Evolutionary conservation across 2,888 invertebrate species (phyloP).

Genomic region (Neuroscelio doddi): DNA sequence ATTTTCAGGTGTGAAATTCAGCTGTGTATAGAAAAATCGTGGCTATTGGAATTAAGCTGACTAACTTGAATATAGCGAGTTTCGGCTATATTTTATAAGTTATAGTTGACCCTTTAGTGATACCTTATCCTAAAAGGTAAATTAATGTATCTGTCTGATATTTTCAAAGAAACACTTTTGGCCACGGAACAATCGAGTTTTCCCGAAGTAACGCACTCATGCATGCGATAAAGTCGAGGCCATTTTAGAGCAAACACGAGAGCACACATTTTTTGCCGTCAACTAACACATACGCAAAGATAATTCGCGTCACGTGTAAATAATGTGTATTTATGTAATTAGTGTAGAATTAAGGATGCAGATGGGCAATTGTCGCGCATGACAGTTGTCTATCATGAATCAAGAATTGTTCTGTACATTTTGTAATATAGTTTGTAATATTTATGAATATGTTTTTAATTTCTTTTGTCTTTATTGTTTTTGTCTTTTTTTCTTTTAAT

Average conservation of each 20-base stretch:
- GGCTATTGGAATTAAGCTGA: constrained; percentile 59
- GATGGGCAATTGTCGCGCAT: constrained; percentile 18
- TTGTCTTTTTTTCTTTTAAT: not conserved
- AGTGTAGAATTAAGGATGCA: constrained; percentile 54
- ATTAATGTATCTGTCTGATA: constrained; percentile 13
- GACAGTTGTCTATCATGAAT: too few relatives aligned
- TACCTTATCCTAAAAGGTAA: constrained; percentile 30
- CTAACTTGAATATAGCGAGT: constrained; percentile 67
- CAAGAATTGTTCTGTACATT: constrained; percentile 68
- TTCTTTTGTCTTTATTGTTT: not conserved
- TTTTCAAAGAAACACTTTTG: constrained; percentile 5
- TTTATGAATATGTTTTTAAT: constrained; percentile 56
- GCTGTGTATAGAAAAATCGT: constrained; percentile 78
- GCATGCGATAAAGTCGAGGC: not conserved
- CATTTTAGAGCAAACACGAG: not conserved
- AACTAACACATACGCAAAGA: constrained; percentile 28
- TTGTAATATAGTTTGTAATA: constrained; percentile 69
- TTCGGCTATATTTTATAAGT: constrained; percentile 66
- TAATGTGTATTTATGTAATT: constrained; percentile 71
- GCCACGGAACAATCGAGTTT: not conserved
- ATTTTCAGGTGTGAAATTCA: constrained; percentile 80
- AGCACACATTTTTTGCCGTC: constrained; percentile 2
- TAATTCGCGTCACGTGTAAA: constrained; percentile 58
- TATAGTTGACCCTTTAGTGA: constrained; percentile 52
- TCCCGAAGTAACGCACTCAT: not conserved